phyloP scores from a whole-genome alignment of 1,140 invertebrate genomes.

The Onthophagus taurus region DNA sequence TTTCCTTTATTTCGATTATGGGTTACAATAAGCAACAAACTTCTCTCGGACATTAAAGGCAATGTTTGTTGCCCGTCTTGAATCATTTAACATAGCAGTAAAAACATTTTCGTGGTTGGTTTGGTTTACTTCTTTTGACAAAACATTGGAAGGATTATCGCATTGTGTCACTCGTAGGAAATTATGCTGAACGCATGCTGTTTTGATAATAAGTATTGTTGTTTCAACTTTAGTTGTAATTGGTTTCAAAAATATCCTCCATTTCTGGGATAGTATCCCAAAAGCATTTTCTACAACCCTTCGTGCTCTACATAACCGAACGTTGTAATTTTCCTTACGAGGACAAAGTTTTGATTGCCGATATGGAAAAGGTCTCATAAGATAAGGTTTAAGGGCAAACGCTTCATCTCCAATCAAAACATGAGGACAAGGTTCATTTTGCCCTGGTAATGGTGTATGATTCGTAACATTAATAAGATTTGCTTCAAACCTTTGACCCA shows the following conservation, averaged over 20 bases:
- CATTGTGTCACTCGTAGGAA: conserved; percentile 14
- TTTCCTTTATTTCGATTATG: background rate
- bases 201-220: conserved; percentile 27
- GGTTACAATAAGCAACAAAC: conserved; percentile 1
- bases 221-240: conserved; percentile 30
- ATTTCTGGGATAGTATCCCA: conserved; percentile 36
- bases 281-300: conserved; percentile 39
- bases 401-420: conserved; percentile 37
- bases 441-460: conserved; percentile 18
- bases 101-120: background rate
- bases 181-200: conserved; percentile 28
- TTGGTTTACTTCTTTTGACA: background rate
- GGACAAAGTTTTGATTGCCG: conserved; percentile 14
- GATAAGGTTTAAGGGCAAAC: conserved; percentile 32
- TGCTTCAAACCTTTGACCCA: conserved; percentile 25
- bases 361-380: conserved; percentile 29
- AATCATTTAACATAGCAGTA: background rate
- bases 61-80: background rate
- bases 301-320: conserved; percentile 33
- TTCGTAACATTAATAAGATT: conserved; percentile 21
- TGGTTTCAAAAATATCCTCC: conserved; percentile 30
- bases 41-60: background rate
- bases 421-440: conserved; percentile 23
- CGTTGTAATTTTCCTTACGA: conserved; percentile 23
- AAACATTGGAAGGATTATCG: background rate